phyloP scores from a whole-genome alignment of 2,113 vertebrate species.

The Uria lomvia region DNA sequence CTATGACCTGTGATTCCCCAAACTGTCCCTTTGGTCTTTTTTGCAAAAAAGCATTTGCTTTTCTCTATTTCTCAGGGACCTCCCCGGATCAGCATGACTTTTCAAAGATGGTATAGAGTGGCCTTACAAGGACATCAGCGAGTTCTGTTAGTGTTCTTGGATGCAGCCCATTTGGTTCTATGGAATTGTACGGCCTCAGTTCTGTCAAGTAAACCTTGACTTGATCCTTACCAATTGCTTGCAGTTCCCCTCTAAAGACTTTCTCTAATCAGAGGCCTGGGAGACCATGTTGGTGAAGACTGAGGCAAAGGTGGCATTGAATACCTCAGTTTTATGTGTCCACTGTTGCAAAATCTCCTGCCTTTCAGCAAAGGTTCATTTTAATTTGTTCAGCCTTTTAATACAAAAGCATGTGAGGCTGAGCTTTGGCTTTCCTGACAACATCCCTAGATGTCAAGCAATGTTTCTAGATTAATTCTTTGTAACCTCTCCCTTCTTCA shows the following conservation, averaged over 20 bases:
- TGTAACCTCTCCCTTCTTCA: background rate
- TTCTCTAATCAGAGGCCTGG: background rate
- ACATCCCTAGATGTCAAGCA: background rate
- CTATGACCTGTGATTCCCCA: background rate
- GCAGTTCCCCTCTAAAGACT: background rate
- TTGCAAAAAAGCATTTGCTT: background rate
- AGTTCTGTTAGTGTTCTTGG: background rate
- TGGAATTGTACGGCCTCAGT: background rate
- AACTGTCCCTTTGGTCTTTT: background rate
- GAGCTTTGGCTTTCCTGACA: background rate
- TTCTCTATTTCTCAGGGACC: background rate
- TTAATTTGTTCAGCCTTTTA: background rate
- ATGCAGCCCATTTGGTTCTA: background rate
- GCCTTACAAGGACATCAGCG: background rate
- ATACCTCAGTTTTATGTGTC: background rate
- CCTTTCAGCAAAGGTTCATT: background rate
- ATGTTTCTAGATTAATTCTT: background rate
- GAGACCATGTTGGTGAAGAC: background rate
- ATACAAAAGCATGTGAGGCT: background rate
- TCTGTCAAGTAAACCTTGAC: background rate
- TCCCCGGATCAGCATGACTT: background rate
- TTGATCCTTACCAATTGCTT: background rate
- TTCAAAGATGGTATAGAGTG: background rate
- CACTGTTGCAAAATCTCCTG: background rate
- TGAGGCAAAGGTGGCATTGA: background rate